Evolutionary conservation across 2,888 invertebrate species (phyloP), one percentile per base, ranked within the genome.

Genomic region (Scaptomyza polygonia): DNA sequence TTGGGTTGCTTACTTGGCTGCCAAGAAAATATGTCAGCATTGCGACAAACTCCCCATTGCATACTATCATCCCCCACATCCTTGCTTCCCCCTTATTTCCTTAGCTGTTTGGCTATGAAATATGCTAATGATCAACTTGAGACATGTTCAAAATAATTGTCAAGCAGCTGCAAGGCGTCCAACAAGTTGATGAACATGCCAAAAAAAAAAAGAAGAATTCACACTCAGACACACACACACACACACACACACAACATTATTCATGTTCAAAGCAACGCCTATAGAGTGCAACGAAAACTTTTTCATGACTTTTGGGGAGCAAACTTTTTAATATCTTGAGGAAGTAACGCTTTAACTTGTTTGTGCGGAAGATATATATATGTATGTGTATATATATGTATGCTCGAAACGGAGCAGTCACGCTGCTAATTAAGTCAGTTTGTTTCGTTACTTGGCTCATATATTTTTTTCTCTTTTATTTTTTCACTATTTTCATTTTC

Each of bases 71-170:
- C n/a, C n/a, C n/a, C n/a, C n/a, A n/a, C n/a, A n/a, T 32, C 5
- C n/a, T 12, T 12, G 12, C 1, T 2, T 21, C 21, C 5, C 25
- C 18, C 18, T 0, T 16, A 16, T 18, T 32, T 48, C 3, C 43
- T 39, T 39, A 43, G 30, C 29, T 72, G 53, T 63, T 49, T 59
- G 74, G 66, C 77, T 86, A 86, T 71, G 72, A 85, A 88, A 85
- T 85, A 85, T 85, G 84, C 88, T 85, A 85, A 85, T 85, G 87
- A 85, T 82, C 85, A 86, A 86, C 87, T 85, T 86, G 88, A 88
- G 85, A 85, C 88, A 78, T 79, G 82, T 86, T 83, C 74, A 88
- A 83, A 86, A 86, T 83, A 86, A 88, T 88, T 88, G 82, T 70
- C 80, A 73, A 74, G 77, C 75, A 53, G 67, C 67, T 66, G 71